These are phyloP conservation scores for Eucidaris tribuloides DNA, from an alignment of 35 echinoderm and acorn worm species.

Conservation along the genomic window DNA sequence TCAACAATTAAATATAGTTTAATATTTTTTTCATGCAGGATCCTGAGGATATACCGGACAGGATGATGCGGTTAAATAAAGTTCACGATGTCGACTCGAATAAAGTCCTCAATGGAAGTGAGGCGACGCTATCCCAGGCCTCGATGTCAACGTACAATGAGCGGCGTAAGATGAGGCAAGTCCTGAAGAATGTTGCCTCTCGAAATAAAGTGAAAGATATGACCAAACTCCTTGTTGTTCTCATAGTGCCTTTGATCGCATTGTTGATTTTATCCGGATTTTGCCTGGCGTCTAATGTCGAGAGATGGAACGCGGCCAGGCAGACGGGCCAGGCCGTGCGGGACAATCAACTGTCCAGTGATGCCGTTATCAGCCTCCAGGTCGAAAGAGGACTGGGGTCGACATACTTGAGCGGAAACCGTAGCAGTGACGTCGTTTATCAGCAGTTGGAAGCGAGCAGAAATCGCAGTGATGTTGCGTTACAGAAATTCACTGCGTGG, in stretches of 20 bases:
- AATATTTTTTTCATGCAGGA: too few species aligned
- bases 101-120: background rate
- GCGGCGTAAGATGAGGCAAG: slow-evolving; percentile 6
- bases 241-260: slow-evolving; percentile 6
- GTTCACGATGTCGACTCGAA: slow-evolving; percentile 1
- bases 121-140: slow-evolving; percentile 4
- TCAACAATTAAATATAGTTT: too few species aligned
- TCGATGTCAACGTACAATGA: background rate
- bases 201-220: slow-evolving; percentile 13
- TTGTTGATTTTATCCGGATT: background rate
- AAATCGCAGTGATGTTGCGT: background rate
- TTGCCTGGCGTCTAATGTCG: background rate
- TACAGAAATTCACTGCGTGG: background rate
- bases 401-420: slow-evolving; percentile 18
- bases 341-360: background rate
- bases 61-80: background rate
- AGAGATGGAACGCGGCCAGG: background rate
- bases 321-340: background rate
- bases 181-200: background rate
- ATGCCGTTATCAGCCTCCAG: slow-evolving; percentile 12
- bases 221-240: background rate
- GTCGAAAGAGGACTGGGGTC: slow-evolving; percentile 31
- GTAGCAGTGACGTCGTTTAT: background rate
- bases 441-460: background rate
- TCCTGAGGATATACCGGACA: too few species aligned